Evolutionary conservation across 2,113 vertebrate genomes (phyloP).

Genomic region (Phaethon lepturus): DNA sequence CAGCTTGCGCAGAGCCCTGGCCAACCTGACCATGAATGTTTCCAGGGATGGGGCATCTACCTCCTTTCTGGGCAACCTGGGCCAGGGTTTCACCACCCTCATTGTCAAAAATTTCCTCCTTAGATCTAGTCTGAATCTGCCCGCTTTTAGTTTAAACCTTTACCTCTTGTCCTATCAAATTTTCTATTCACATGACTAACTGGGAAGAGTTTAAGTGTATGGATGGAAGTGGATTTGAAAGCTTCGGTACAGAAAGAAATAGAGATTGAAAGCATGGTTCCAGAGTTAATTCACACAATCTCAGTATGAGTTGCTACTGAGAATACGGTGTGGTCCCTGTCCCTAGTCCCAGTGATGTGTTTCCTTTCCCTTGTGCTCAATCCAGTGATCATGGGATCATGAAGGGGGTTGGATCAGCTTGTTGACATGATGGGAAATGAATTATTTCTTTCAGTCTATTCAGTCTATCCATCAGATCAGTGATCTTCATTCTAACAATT

Average conservation of each 20-base stretch:
- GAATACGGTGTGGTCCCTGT: rapidly evolving
- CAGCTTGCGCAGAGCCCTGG: no score
- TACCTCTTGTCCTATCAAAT: no score
- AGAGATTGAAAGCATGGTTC: background rate
- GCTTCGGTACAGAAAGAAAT: background rate
- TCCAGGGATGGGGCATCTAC: no score
- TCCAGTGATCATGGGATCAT: background rate
- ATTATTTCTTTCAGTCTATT: background rate
- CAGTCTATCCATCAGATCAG: background rate
- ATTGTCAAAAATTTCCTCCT: no score
- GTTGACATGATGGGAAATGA: rapidly evolving
- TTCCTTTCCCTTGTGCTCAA: background rate
- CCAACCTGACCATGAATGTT: no score
- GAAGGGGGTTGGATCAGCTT: background rate
- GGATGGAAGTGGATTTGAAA: background rate
- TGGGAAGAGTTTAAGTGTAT: rapidly evolving
- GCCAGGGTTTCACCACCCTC: no score
- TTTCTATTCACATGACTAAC: background rate
- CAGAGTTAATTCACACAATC: no score
- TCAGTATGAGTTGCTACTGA: background rate
- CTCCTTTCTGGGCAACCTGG: no score
- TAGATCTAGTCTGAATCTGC: no score
- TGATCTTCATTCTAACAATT: background rate
- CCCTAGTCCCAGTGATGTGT: background rate
- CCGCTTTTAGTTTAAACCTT: no score